Base-by-base conservation (phyloP, 2,113 vertebrate genomes). In the Pholis gunnellus region DNA sequence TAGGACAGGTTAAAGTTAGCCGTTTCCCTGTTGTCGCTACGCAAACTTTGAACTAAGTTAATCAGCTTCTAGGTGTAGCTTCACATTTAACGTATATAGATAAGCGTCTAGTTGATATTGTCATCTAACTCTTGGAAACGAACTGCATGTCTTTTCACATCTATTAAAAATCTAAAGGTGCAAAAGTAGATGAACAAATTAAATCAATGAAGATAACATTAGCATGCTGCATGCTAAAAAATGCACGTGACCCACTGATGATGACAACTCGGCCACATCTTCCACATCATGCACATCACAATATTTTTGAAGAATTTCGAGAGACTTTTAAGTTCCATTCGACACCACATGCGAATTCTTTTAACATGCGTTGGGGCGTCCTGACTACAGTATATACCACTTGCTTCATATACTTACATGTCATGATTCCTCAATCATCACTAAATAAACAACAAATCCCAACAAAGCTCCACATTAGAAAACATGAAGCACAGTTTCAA, bases 391-490 rank as follows among this genome's bases (percentile, higher is more conserved):
- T 70, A 44, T 65, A 72, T 72, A n/a, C 83, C 27, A 63, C 86
- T 89, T 89, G 88, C 86, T 79, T 76, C 20, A 60, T 48, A 61
- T 88, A 86, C 87, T 93, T 80, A 94, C 85, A 42, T 83, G 38
- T 89, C 50, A 84, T 89, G 89, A 88, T 81, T 93, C 94, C 84
- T 85, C 85, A 90, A 79, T 70, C 61, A 86, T 73, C 65, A 85
- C 91, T 94, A 90, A 94, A 50, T 89, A 92, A 89, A 84, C 80
- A 93, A 93, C 79, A 94, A 89, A 92, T 3, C 87, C 88, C 91
- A 91, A 83, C 44, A 93, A 89, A 92, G 88, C 80, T 89, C 74
- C 90, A 89, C 81, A 84, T 94, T 88, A 93, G 90, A 88, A 89
- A 6, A 87, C 29, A 87, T 61, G 10, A 29, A 83, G 52, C 1